phyloP scores from a whole-genome alignment of 2,113 vertebrate genomes.

The Sylvicapra grimmia region DNA sequence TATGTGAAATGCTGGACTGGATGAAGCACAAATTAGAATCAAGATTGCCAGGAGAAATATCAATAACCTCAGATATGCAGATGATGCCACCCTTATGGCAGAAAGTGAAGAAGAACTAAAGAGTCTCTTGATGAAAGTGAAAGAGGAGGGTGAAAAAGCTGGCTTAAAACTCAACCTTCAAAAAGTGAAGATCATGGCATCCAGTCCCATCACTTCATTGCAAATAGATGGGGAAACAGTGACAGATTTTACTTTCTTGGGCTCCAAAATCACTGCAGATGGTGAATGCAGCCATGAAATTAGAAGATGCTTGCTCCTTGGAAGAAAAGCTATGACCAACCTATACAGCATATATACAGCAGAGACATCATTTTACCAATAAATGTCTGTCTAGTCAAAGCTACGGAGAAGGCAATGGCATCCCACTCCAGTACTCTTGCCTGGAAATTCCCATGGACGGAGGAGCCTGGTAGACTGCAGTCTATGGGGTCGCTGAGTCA shows the following conservation, averaged over 20 bases:
- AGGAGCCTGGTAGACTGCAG: too few species aligned
- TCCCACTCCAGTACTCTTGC: too few species aligned
- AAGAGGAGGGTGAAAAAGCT: neutral
- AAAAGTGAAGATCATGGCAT: neutral
- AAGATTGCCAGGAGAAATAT: neutral
- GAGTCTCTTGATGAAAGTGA: neutral
- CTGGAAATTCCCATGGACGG: too few species aligned
- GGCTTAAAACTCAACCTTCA: neutral
- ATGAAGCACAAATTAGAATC: neutral
- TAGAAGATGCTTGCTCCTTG: neutral
- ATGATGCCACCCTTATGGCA: neutral
- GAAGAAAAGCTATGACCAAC: neutral
- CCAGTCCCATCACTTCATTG: neutral
- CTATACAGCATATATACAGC: neutral
- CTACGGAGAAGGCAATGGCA: neutral
- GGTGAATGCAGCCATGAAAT: neutral
- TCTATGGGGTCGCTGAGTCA: too few species aligned
- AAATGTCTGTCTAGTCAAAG: neutral
- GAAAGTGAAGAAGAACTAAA: neutral
- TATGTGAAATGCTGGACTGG: neutral
- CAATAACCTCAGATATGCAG: neutral
- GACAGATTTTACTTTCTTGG: neutral
- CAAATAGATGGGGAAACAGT: neutral
- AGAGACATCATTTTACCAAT: neutral
- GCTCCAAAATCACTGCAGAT: neutral